These are phyloP conservation scores for Drosophila mimica DNA, from an alignment of 2,888 invertebrate genomes.

Conservation along the genomic window DNA sequence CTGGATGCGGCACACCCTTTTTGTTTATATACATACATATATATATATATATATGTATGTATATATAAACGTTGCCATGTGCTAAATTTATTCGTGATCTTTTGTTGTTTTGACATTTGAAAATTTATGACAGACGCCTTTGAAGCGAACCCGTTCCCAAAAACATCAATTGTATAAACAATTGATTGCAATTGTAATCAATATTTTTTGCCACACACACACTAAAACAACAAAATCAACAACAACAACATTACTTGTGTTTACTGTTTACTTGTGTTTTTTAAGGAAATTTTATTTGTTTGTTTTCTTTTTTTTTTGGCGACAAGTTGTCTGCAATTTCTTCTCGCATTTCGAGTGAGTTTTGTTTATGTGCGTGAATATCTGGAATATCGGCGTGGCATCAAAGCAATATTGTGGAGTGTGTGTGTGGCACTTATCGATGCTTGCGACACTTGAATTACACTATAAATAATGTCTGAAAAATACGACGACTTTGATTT, in stretches of 20 bases:
- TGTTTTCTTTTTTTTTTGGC: slow-evolving; percentile 39
- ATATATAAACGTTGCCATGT: slow-evolving; percentile 35
- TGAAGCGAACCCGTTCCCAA: slow-evolving; percentile 45
- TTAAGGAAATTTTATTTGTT: slow-evolving; percentile 10
- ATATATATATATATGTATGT: too few relatives aligned
- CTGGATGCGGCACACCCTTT: slow-evolving; percentile 12
- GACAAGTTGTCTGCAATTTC: slow-evolving; percentile 69
- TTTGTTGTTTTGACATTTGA: slow-evolving; percentile 65
- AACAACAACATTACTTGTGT: not conserved
- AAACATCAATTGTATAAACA: slow-evolving; percentile 46
- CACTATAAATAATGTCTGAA: slow-evolving; percentile 38
- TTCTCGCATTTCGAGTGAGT: not conserved
- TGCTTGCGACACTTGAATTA: slow-evolving; percentile 3
- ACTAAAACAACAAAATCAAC: slow-evolving; percentile 6
- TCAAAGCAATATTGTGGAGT: slow-evolving; percentile 22
- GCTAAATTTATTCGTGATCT: slow-evolving; percentile 49
- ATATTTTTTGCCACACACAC: slow-evolving; percentile 42
- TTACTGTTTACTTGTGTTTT: slow-evolving; percentile 21
- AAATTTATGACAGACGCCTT: slow-evolving; percentile 65
- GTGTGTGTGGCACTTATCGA: not conserved
- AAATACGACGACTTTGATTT: slow-evolving; percentile 14
- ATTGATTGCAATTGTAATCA: slow-evolving; percentile 62
- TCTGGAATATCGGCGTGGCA: slow-evolving; percentile 17
- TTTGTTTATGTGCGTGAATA: slow-evolving; percentile 43
- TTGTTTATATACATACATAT: slow-evolving; percentile 15